Base-by-base conservation (phyloP, 2,113 vertebrate species). In the Caracal caracal region DNA sequence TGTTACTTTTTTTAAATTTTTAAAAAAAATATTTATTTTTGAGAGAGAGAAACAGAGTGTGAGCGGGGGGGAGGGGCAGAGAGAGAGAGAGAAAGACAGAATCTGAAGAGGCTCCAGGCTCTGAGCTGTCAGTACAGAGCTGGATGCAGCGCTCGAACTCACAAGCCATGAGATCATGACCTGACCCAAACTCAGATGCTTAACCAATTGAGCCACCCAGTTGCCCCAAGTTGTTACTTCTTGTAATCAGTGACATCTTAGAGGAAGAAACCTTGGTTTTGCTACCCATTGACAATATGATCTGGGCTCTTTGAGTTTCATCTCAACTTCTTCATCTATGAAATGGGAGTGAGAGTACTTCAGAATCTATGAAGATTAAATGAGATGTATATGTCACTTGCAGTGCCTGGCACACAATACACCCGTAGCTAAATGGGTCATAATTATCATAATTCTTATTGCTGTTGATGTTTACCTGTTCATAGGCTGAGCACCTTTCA, bases 221-320 rank as follows among this genome's bases (percentile, higher is more conserved):
- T 35, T 0, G 10, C 35, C 70, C 33, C 35, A 22, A 59, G 19
- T 20, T 79, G 20, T 6, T 43, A 24, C 56, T 43, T 94, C 28
- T 85, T 73, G 66, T 22, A 56, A 80, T 63, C 65, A 90, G 2
- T 78, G 30, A 75, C 28, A 59, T 68, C 4, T n/a, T 66, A 17
- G 33, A 10, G 51, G 33, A 96, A 83, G 59, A 91, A 35, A 89
- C n/a, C 49, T 86, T 96, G 20, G 33, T 81, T 95, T 37, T 95
- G 51, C 5, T 47, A 15, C 56, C 2, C 12, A 16, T 9, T 49
- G 2, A 40, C 13, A 22, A 0, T 35, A 12, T 63, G 19, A 56
- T 51, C 24, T 56, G 16, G 59, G 47, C 4, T 92, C 24, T 82
- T 66, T 73, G 81, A 73, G 35, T 88, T 17, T 85, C 56, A 24